These are phyloP conservation scores for Stegodyphus dumicola DNA, from an alignment of 1,140 invertebrate genomes.

Conservation along the genomic window DNA sequence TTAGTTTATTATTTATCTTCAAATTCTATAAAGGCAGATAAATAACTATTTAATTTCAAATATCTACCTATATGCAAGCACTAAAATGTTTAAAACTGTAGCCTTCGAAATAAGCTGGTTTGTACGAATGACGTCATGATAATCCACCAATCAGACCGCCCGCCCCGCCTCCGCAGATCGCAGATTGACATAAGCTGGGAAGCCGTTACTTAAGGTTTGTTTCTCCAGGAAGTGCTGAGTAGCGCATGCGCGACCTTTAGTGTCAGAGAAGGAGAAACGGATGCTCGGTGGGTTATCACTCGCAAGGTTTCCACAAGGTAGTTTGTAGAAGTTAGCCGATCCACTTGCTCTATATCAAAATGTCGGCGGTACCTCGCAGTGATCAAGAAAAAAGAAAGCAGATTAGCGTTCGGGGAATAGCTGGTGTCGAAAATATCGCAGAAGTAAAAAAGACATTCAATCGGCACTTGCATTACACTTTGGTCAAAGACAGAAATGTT, in stretches of 20 bases:
- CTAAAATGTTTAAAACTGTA: no score
- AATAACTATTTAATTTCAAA: no score
- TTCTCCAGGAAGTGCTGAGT: neutral
- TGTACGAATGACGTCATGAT: no score
- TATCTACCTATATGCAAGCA: no score
- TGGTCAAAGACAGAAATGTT: conserved; percentile 99
- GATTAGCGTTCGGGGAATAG: conserved; percentile 97
- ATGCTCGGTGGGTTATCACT: conserved; percentile 27
- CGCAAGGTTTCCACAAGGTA: conserved; percentile 8
- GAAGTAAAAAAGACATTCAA: conserved; percentile 99
- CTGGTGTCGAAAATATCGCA: conserved; percentile 91
- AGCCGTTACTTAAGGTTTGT: neutral
- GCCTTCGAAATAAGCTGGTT: no score
- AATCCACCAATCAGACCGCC: no score
- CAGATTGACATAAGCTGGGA: neutral
- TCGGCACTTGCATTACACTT: conserved; percentile 97
- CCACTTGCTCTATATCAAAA: neutral
- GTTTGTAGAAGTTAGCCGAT: neutral
- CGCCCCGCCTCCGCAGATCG: neutral
- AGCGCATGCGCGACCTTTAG: conserved; percentile 57
- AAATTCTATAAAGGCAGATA: no score
- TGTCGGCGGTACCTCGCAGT: conserved; percentile 49
- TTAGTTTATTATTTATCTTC: no score
- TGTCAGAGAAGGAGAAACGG: conserved; percentile 31
- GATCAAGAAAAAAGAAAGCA: conserved; percentile 97